phyloP scores from a whole-genome alignment of 2,113 vertebrate species.

The Physeter macrocephalus region DNA sequence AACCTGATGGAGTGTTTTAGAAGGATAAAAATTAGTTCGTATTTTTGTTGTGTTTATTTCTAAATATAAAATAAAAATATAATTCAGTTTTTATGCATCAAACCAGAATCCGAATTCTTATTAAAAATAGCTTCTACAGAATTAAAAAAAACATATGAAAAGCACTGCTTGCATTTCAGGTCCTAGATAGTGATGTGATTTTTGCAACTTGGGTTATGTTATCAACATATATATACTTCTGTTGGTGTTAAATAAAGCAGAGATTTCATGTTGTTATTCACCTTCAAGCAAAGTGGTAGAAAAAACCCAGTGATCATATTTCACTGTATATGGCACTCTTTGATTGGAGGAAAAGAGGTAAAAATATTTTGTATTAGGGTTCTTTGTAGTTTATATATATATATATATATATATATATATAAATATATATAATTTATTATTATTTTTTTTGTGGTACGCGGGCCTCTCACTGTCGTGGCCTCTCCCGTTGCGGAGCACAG shows the following conservation, averaged over 20 bases:
- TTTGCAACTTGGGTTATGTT: neutral
- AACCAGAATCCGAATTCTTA: neutral
- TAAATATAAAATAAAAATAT: slow-evolving; percentile 49
- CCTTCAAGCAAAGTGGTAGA: neutral
- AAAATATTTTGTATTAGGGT: neutral
- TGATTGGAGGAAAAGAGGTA: neutral
- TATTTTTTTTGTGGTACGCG: too few species aligned
- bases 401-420: too few species aligned
- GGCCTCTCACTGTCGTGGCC: too few species aligned
- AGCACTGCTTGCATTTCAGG: neutral
- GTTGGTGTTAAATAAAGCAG: neutral
- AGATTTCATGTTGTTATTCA: neutral
- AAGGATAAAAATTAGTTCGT: neutral
- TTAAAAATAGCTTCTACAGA: neutral
- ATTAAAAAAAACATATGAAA: neutral
- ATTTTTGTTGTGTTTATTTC: neutral
- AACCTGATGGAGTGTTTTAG: neutral
- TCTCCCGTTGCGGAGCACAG: too few species aligned
- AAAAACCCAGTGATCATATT: neutral
- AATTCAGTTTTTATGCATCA: slow-evolving; percentile 44
- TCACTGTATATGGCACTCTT: neutral
- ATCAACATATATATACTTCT: neutral
- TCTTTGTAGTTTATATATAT: slow-evolving; percentile 34
- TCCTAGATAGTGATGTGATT: neutral
- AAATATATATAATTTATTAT: too few species aligned